phyloP scores from a whole-genome alignment of 2,888 invertebrate species.

The Caenorhabditis panamensis region DNA sequence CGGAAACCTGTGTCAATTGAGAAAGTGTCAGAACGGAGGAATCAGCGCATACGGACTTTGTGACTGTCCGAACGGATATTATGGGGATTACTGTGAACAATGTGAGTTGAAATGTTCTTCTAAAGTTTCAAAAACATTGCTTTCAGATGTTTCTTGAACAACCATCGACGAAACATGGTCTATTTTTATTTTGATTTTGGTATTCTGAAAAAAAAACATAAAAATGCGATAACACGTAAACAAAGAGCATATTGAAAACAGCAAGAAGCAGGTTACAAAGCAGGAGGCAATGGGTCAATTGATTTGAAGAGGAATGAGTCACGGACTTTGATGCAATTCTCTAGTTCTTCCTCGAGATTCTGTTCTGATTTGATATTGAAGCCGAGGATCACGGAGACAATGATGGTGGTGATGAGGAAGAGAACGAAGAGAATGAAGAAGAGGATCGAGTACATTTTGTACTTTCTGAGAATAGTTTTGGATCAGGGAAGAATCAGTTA shows the following conservation, averaged over 20 bases:
- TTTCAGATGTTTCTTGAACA: conserved; percentile 30
- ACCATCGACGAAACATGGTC: not conserved
- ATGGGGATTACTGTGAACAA: conserved; percentile 65
- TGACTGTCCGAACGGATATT: conserved; percentile 67
- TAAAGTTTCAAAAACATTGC: not conserved
- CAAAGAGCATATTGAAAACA: not conserved
- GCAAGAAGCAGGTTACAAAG: not conserved
- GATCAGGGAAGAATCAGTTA: conserved; percentile 3
- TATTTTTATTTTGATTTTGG: not conserved
- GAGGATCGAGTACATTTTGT: conserved; percentile 59
- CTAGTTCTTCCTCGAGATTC: conserved; percentile 44
- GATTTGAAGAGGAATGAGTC: conserved; percentile 41
- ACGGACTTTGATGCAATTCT: conserved; percentile 39
- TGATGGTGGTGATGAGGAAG: conserved; percentile 57
- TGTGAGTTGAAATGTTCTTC: conserved; percentile 33
- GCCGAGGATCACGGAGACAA: conserved; percentile 54
- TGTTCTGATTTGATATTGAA: conserved; percentile 57
- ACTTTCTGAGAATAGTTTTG: no score
- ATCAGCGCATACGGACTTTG: conserved; percentile 59
- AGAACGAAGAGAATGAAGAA: conserved; percentile 54
- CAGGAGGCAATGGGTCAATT: conserved; percentile 6
- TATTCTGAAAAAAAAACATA: not conserved
- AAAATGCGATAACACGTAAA: conserved; percentile 47
- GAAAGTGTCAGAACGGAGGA: conserved; percentile 66
- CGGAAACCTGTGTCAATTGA: conserved; percentile 46